These are phyloP conservation scores for Geotrupes spiniger DNA, from an alignment of 2,888 invertebrate species.

Conservation along the genomic window DNA sequence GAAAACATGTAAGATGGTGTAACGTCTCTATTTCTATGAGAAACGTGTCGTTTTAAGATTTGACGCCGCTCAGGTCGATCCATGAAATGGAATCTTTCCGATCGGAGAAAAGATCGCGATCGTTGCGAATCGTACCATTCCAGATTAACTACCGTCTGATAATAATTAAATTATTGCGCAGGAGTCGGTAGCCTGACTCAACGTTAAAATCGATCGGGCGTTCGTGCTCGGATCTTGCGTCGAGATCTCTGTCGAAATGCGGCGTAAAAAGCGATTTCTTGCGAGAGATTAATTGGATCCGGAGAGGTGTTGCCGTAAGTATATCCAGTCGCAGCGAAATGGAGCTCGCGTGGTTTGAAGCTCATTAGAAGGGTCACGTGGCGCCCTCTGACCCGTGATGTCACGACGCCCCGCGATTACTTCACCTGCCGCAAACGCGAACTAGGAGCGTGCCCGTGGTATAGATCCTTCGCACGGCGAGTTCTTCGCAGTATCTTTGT, in stretches of 20 bases:
- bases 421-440: constrained; percentile 11
- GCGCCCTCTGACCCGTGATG: constrained; percentile 32
- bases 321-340: constrained; percentile 7
- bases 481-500: too few species aligned
- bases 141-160: too few species aligned
- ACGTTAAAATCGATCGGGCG: background rate
- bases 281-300: constrained; percentile 6
- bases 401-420: constrained; percentile 19
- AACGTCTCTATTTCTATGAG: too few species aligned
- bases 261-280: constrained; percentile 7
- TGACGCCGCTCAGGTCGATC: too few species aligned
- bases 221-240: constrained; percentile 12
- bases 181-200: too few species aligned
- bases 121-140: too few species aligned
- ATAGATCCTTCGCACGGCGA: too few species aligned
- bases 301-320: constrained; percentile 1
- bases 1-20: too few species aligned
- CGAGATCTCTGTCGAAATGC: constrained; percentile 11
- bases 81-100: too few species aligned
- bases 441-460: constrained; percentile 1
- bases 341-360: constrained; percentile 25
- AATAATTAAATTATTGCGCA: too few species aligned
- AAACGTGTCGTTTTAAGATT: too few species aligned
- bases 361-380: constrained; percentile 34
- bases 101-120: too few species aligned